Evolutionary conservation across 1,140 invertebrate species (phyloP).

Genomic region (Aphelinus certus): DNA sequence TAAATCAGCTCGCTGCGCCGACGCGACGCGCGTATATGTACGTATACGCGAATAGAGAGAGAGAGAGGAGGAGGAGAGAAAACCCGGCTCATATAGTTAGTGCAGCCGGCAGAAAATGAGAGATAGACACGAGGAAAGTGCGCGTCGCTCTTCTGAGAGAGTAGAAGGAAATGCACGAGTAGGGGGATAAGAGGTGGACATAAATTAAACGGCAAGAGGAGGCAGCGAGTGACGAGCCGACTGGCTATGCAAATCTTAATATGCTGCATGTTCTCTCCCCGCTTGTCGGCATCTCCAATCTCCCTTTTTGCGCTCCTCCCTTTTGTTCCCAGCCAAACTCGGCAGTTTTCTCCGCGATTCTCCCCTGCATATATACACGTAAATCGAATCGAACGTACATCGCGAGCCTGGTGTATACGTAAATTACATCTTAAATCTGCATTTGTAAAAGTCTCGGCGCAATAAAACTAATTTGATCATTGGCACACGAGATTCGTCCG

Average conservation of each 20-base stretch:
- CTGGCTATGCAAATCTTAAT: conserved; percentile 37
- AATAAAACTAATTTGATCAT: no score
- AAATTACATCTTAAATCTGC: no score
- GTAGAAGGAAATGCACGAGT: neutral
- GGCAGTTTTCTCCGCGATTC: no score
- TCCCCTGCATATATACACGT: no score
- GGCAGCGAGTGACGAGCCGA: conserved; percentile 32
- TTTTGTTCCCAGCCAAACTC: neutral
- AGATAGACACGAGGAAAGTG: no score
- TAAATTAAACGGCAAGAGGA: conserved; percentile 28
- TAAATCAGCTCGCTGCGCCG: conserved; percentile 24
- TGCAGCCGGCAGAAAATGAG: conserved; percentile 24
- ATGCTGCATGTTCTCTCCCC: conserved; percentile 9
- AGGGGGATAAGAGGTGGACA: conserved; percentile 27
- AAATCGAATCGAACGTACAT: no score
- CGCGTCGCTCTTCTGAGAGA: neutral
- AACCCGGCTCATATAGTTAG: neutral
- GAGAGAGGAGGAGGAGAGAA: conserved; percentile 22
- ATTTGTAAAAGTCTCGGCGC: no score
- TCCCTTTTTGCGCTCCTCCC: neutral
- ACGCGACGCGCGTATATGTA: neutral
- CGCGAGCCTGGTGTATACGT: no score
- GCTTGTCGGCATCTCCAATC: neutral
- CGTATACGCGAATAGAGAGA: conserved; percentile 2
- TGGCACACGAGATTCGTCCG: no score